Evolutionary conservation across 1,140 invertebrate genomes (phyloP).

Genomic region (Holcopasites calliopsidis): DNA sequence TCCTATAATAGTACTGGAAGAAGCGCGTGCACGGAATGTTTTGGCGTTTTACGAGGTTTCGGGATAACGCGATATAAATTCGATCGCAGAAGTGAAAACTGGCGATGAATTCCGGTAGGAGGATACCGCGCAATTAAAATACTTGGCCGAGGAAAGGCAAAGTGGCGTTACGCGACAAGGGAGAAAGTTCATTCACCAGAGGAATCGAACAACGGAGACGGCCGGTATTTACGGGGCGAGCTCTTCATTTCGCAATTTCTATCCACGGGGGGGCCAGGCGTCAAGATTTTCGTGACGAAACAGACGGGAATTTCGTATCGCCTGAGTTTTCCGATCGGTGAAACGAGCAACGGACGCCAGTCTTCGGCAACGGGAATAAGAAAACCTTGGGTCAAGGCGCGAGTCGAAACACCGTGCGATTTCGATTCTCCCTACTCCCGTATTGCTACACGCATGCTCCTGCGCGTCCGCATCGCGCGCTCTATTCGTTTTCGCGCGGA

Average conservation of each 20-base stretch:
- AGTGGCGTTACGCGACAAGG: not conserved
- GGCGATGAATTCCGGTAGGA: not conserved
- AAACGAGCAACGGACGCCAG: not conserved
- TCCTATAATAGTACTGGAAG: not conserved
- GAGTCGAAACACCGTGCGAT: too few species aligned
- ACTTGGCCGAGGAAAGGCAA: too few species aligned
- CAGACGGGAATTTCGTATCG: not conserved
- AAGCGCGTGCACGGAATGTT: not conserved
- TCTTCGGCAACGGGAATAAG: not conserved
- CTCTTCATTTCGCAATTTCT: slow-evolving; percentile 12
- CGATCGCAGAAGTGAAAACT: slow-evolving; percentile 10
- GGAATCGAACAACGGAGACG: not conserved
- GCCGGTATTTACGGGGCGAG: too few species aligned
- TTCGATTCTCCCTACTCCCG: too few species aligned
- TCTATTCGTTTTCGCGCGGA: not conserved
- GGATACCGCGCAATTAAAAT: not conserved
- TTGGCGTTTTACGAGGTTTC: not conserved
- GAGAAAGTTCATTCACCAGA: slow-evolving; percentile 44
- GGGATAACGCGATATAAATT: not conserved
- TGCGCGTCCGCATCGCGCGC: not conserved
- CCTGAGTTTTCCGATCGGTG: slow-evolving; percentile 15
- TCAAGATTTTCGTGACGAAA: slow-evolving; percentile 12
- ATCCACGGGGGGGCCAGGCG: not conserved
- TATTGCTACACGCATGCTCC: too few species aligned
- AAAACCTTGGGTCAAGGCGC: too few species aligned